Base-by-base conservation (phyloP, 2,888 invertebrate genomes). In the Dasysyrphus albostriatus region DNA sequence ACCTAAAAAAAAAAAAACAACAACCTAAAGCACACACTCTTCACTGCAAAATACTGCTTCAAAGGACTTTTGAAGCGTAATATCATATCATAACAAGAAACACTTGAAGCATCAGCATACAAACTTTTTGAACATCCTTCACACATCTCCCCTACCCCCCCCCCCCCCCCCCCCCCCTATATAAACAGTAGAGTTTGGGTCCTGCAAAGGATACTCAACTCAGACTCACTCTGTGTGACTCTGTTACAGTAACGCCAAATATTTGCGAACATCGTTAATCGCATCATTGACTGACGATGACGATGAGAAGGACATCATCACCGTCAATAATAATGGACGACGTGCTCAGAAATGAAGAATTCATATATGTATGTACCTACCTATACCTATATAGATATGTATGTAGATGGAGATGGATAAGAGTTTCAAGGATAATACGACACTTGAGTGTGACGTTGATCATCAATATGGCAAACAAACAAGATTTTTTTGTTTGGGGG, bases 191-290 rank as follows among this genome's bases (percentile, higher is more conserved):
- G 67, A 67, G 37, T 80, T 51, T n/a, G 42, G 19, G 59, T 29
- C 58, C 29, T 34, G 49, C 37, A 56, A n/a, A 59, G 39, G 63
- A 58, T 34, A 72, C 72, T 70, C 56, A 32, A 10, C 4, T 24
- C 44, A 24, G 12, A 37, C 70, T 42, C 24, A 49, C 19, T 54
- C 24, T 56, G 42, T 51, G 63, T 56, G 69, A 58, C 14, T 37
- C 47, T 87, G 69, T 67, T 82, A 69, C 73, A 39, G 69, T 69
- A 67, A 78, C 77, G 58, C 72, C 78, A 87, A 87, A 87, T 87
- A 87, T 87, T 87, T 87, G 78, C 87, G 83, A 83, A 87, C 87
- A 87, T 87, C 87, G 87, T 87, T 87, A 87, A 87, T 87, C 87
- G 78, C 87, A 87, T 83, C 87, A 87, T 82, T 87, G 85, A 87